Conservation (phyloP, 2,797 vertebrate genomes). For the Ptychadena robeensis region DNA sequence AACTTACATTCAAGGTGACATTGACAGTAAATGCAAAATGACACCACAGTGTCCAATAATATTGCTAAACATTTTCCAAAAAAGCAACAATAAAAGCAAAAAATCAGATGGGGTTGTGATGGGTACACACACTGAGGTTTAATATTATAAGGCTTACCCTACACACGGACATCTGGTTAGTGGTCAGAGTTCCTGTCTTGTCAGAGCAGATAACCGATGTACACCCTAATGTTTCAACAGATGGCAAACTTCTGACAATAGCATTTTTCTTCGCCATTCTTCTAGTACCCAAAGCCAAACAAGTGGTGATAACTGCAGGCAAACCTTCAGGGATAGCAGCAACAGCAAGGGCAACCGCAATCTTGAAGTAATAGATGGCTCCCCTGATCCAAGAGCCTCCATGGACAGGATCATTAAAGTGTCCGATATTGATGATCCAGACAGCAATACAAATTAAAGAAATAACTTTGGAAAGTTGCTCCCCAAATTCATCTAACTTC, state of each 20-base stretch:
- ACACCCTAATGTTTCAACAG: conserved; percentile 95
- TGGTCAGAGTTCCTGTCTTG: conserved; percentile 96
- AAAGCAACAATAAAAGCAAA: background rate
- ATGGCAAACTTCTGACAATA: conserved; percentile 93
- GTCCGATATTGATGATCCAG: conserved; percentile 98
- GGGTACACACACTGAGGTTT: background rate
- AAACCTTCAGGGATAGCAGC: conserved; percentile 96
- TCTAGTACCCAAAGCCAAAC: conserved; percentile 93
- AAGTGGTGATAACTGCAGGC: conserved; percentile 96
- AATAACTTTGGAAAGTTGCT: conserved; percentile 98
- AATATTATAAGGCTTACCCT: conserved; percentile 78
- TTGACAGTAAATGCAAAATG: conserved; percentile 18
- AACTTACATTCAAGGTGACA: background rate
- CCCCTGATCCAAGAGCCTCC: conserved; percentile 98
- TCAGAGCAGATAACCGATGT: conserved; percentile 98
- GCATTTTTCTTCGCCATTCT: conserved; percentile 98
- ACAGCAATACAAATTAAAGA: conserved; percentile 95
- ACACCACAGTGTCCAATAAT: background rate
- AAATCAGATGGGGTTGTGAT: background rate
- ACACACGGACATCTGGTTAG: conserved; percentile 98
- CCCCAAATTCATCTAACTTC: conserved; percentile 95
- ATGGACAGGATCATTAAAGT: conserved; percentile 96
- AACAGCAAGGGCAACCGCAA: conserved; percentile 93
- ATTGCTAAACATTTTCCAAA: background rate
- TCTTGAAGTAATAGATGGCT: conserved; percentile 97